Evolutionary conservation across 2,113 vertebrate genomes (phyloP), one percentile per base, ranked within the genome.

Genomic region (Nothoprocta pentlandii): DNA sequence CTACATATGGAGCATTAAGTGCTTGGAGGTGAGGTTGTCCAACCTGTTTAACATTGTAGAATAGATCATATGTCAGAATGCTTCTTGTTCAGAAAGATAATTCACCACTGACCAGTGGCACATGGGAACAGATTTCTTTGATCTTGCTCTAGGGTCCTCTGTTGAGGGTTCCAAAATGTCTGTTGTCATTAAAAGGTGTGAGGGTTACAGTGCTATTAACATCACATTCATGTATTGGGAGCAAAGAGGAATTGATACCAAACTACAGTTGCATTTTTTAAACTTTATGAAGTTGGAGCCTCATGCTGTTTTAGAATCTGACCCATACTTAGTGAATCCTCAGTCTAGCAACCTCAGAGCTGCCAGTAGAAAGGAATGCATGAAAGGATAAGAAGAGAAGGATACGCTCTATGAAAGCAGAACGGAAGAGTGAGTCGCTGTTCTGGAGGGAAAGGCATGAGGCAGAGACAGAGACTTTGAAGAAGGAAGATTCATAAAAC

Each of bases 171-270:
- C 17, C 36, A 51, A 62, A 67, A 51, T 58, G 36, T 53, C 28
- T 36, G 17, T 46, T 9, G 4, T 59, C 28, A 7, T 8, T 70
- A 9, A 20, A 34, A 74, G 3, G 3, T 69, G 5, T 26, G 47
- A 79, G 46, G 14, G 4, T 19, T 87, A n/a, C 47, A 56, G 51
- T 51, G 58, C 13, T 14, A 5, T 51, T 36, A 61, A 32, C 3
- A 39, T 8, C 19, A 11, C 7, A 5, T 13, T 42, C 0, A 0
- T 6, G 2, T 83, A 25, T 9, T 56, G 23, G 49, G 42, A 63
- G 5, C 28, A 79, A 89, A 13, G 13, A 47, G 56, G 21, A 84
- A 79, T 5, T 17, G 46, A 34, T 21, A 23, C 16, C 26, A 59
- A 13, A 75, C 8, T 26, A 5, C 16, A 91, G 10, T 7, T 23